Percentiles rank a stretch among this genome's conserved stretches.
These are phyloP conservation scores for Drosophila sordidula DNA, from an alignment of 2,888 invertebrate species.

Conservation along the genomic window DNA sequence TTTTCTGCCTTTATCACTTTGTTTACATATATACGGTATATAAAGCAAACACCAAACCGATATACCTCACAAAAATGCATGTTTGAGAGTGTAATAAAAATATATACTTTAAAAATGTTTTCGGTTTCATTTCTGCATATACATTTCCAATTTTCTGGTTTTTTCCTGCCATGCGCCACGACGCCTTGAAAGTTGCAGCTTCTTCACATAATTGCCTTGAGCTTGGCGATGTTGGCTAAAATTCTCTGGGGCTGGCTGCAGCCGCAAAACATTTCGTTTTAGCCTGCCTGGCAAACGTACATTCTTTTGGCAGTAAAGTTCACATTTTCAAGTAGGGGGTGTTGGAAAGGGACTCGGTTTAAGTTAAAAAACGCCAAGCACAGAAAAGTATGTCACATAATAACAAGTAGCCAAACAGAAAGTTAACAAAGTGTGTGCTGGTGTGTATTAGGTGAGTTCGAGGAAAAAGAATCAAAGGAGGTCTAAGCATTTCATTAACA, in stretches of 20 bases:
- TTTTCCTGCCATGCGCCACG: background rate
- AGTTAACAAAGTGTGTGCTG: constrained; percentile 1
- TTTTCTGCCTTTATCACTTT: no score
- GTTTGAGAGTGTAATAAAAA: no score
- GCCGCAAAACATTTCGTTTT: constrained; percentile 40
- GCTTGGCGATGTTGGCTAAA: constrained; percentile 32
- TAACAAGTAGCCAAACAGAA: background rate
- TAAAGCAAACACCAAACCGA: background rate
- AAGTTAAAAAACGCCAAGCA: background rate
- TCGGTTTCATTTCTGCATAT: constrained; percentile 37
- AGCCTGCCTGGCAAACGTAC: background rate
- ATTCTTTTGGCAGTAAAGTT: constrained; percentile 1
- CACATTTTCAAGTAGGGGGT: background rate
- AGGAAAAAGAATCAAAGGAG: constrained; percentile 46
- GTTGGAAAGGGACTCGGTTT: no score
- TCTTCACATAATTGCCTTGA: constrained; percentile 56
- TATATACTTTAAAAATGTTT: constrained; percentile 35
- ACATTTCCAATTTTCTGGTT: constrained; percentile 11
- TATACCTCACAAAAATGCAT: background rate
- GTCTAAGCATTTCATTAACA: constrained; percentile 64
- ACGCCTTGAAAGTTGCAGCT: constrained; percentile 44
- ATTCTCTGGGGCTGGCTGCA: constrained; percentile 39
- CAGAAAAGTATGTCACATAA: constrained; percentile 6
- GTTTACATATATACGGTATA: no score
- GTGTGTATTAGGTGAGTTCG: background rate